Evolutionary conservation across 2,888 invertebrate species (phyloP).

Genomic region (Agonopterix heracliana): DNA sequence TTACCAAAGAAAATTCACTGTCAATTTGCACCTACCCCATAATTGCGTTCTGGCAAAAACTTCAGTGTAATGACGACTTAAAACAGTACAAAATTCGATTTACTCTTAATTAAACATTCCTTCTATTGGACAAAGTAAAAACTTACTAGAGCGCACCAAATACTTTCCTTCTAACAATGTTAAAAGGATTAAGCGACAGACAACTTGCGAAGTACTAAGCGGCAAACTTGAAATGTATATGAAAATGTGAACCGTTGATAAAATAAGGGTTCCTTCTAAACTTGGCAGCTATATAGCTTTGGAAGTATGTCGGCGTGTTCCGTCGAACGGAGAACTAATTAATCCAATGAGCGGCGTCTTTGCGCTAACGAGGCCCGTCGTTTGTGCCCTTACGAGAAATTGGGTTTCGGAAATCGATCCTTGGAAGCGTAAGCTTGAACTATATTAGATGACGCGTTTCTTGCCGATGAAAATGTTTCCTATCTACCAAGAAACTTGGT

Average conservation of each 20-base stretch:
- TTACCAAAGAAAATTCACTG: neutral
- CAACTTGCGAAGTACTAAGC: slow-evolving; percentile 37
- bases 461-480: no score
- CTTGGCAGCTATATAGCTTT: slow-evolving; percentile 22
- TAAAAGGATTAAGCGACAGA: slow-evolving; percentile 49
- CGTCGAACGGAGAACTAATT: slow-evolving; percentile 60
- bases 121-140: slow-evolving; percentile 38
- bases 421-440: slow-evolving; percentile 15
- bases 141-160: slow-evolving; percentile 39
- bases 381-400: slow-evolving; percentile 55
- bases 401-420: slow-evolving; percentile 49
- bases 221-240: slow-evolving; percentile 53
- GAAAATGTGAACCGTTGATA: slow-evolving; percentile 45
- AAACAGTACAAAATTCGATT: slow-evolving; percentile 34
- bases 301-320: slow-evolving; percentile 54
- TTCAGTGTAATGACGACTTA: neutral
- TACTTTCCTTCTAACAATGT: slow-evolving; percentile 53
- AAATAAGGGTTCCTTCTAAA: slow-evolving; percentile 37
- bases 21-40: no score
- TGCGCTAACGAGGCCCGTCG: slow-evolving; percentile 65
- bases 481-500: no score
- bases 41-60: no score
- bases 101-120: slow-evolving; percentile 54
- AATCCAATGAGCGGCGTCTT: slow-evolving; percentile 68
- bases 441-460: neutral